Conservation (phyloP, 1,140 invertebrate species). For the Eriocheir sinensis region DNA sequence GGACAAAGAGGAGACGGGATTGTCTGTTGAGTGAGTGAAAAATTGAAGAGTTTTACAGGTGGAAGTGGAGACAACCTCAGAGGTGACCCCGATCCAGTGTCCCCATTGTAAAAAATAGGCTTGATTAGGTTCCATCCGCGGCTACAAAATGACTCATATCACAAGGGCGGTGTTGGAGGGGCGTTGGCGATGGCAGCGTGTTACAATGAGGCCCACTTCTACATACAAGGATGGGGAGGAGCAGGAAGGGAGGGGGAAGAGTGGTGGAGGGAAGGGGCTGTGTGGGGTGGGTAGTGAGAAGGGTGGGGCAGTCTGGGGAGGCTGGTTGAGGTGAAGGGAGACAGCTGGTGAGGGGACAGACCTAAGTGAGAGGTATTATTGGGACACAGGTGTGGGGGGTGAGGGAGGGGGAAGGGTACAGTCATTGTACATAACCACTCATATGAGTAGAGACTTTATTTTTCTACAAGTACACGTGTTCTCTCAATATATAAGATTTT, state of each 20-base stretch:
- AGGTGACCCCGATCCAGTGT: not conserved
- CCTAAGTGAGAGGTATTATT: not conserved
- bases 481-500: conserved; percentile 23
- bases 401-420: conserved; percentile 33
- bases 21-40: not conserved
- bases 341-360: not conserved
- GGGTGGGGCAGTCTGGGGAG: not conserved
- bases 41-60: not conserved
- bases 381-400: not conserved
- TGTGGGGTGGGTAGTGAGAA: not conserved
- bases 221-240: not conserved
- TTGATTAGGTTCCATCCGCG: conserved; percentile 31
- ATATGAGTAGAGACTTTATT: conserved; percentile 18
- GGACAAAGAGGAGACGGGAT: not conserved
- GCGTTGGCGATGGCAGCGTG: not conserved
- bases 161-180: conserved; percentile 60
- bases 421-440: conserved; percentile 40
- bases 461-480: conserved; percentile 53
- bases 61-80: not conserved
- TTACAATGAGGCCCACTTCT: conserved; percentile 32
- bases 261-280: not conserved
- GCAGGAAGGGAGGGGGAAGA: not conserved
- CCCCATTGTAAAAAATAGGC: not conserved
- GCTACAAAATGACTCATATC: conserved; percentile 75
- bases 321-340: not conserved